Base-by-base conservation (phyloP, 2,113 vertebrate species). In the Nibea albiflora region DNA sequence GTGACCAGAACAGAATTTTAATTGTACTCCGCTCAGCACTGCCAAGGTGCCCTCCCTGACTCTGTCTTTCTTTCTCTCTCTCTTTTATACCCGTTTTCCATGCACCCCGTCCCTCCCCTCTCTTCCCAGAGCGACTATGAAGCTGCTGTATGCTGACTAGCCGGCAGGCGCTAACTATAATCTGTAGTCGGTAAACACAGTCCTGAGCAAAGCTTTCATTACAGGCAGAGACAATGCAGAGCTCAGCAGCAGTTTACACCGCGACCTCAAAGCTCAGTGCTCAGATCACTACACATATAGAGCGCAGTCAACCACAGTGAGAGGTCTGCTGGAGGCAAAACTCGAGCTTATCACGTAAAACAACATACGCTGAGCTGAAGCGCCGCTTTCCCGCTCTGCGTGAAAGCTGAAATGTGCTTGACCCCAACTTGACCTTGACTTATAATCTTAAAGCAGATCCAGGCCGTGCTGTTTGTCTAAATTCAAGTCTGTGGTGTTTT, bases 151-250 rank as follows among this genome's bases (percentile, higher is more conserved):
- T 7, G 24, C 68, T 71, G 47, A 16, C 50, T 6, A 67, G 4
- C 22, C 64, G 49, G 60, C 54, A 31, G 60, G 46, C 60, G 24
- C 60, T 66, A 19, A 60, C 69, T 85, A 81, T 80, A 88, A 84
- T 90, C 84, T 76, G 72, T 52, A 90, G 74, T 73, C 68, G 71
- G 78, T 74, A 85, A 82, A 87, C 83, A 78, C 64, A 73, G 63
- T 53, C 74, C 66, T 78, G 67, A 58, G 76, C 78, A 68, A 64
- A 88, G 83, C 42, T 52, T 86, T 83, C 35, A 85, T 81, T 73
- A 39, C 46, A 49, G 62, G 22, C 42, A 15, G 52, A 86, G 70
- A 88, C 83, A 78, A 85, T 64, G 68, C 83, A 73, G 71, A 67
- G 74, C 73, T 83, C 78, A 78, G 76, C 46, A 56, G 53, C 76